Conservation (phyloP, 2,797 vertebrate species). For the Coregonus sp. region DNA sequence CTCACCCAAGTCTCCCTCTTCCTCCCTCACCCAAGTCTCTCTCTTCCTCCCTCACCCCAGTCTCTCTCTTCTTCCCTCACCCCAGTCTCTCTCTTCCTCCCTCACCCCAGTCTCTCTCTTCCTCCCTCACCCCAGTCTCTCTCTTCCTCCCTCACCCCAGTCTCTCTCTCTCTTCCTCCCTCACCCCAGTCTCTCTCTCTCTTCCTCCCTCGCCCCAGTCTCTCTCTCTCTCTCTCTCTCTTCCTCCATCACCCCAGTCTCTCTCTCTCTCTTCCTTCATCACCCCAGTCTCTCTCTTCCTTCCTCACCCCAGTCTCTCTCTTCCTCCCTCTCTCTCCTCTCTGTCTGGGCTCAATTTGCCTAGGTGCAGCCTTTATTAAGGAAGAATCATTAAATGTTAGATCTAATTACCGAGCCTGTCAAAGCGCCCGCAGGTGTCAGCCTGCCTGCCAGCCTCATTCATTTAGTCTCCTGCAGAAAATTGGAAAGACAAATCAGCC, state of each 20-base stretch:
- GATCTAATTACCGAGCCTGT: slow-evolving; percentile 90
- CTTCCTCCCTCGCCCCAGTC: slow-evolving; percentile 14
- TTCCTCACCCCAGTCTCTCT: too few species aligned
- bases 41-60: slow-evolving; percentile 21
- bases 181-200: too few species aligned
- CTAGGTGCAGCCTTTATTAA: slow-evolving; percentile 92
- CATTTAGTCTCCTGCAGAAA: slow-evolving; percentile 49
- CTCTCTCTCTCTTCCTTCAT: neutral
- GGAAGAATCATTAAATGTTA: slow-evolving; percentile 95
- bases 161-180: too few species aligned
- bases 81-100: too few species aligned
- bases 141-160: too few species aligned
- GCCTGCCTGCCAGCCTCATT: slow-evolving; percentile 65
- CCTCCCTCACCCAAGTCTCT: slow-evolving; percentile 19
- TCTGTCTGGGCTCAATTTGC: slow-evolving; percentile 83
- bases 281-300: slow-evolving; percentile 13
- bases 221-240: neutral
- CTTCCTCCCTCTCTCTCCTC: slow-evolving; percentile 5
- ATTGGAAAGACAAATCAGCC: neutral
- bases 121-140: too few species aligned
- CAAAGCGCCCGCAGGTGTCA: slow-evolving; percentile 91
- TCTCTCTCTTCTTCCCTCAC: slow-evolving; percentile 11
- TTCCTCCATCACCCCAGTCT: neutral
- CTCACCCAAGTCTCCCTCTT: slow-evolving; percentile 52
- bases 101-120: too few species aligned